Conservation (phyloP, 2,113 vertebrate species). For the Saccopteryx leptura region DNA sequence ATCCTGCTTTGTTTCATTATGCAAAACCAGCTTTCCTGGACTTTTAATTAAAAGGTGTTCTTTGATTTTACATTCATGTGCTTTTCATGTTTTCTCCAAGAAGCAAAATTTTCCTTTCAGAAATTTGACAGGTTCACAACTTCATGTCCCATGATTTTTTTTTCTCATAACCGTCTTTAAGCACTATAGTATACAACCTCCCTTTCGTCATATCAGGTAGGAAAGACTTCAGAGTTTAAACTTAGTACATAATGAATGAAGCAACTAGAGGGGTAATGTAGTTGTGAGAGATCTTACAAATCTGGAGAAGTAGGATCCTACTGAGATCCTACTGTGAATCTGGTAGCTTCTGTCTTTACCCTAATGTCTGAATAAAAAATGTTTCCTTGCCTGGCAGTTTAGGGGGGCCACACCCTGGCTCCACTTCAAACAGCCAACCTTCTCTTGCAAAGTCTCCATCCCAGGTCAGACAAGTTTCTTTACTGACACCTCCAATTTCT, state of each 20-base stretch:
- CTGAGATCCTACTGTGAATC: background rate
- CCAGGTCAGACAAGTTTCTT: background rate
- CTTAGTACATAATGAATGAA: background rate
- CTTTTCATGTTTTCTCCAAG: conserved; percentile 41
- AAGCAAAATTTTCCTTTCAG: conserved; percentile 14
- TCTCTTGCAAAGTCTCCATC: background rate
- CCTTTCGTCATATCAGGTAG: background rate
- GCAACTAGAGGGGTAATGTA: background rate
- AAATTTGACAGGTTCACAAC: background rate
- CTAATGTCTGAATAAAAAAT: background rate
- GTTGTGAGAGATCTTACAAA: background rate
- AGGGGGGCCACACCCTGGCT: background rate
- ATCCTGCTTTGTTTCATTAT: background rate
- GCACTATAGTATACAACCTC: background rate
- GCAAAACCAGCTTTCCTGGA: background rate
- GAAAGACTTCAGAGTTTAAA: background rate
- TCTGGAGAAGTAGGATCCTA: background rate
- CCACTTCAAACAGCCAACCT: background rate
- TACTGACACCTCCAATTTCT: background rate
- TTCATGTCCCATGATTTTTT: background rate
- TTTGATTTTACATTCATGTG: background rate
- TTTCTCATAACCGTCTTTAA: background rate
- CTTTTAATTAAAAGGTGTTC: background rate
- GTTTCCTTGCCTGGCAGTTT: background rate
- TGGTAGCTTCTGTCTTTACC: background rate